These are phyloP conservation scores for Rhegmatorhina hoffmannsi DNA, from an alignment of 2,113 vertebrate genomes.

Conservation along the genomic window DNA sequence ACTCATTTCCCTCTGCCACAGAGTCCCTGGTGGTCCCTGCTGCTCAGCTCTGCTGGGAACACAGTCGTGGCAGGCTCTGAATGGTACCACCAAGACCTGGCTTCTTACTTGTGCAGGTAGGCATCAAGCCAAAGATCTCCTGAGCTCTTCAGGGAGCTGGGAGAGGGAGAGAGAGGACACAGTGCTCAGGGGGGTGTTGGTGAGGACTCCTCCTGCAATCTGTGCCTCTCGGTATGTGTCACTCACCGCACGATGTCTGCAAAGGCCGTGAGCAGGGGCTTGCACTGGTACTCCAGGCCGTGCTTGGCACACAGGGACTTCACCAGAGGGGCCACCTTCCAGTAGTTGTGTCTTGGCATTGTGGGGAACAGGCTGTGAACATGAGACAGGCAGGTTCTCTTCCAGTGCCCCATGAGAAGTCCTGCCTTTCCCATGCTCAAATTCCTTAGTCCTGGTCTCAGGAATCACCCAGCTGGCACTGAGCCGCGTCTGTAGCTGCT, in stretches of 20 bases:
- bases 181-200: background rate
- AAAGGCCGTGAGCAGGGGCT: conserved; percentile 73
- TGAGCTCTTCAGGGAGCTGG: conserved; percentile 77
- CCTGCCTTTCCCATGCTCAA: background rate
- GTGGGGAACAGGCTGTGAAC: conserved; percentile 75
- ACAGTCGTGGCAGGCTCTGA: background rate
- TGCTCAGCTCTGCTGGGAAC: background rate
- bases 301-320: conserved; percentile 79
- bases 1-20: background rate
- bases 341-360: conserved; percentile 80
- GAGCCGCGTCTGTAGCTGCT: background rate
- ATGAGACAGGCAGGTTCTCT: background rate
- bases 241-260: conserved; percentile 80
- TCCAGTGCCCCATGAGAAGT: background rate
- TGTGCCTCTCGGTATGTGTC: background rate
- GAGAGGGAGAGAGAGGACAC: background rate
- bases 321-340: conserved; percentile 81
- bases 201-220: background rate
- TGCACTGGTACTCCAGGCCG: conserved; percentile 71
- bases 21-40: background rate
- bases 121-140: conserved; percentile 83
- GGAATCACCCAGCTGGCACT: background rate
- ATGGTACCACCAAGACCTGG: background rate
- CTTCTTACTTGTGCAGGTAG: conserved; percentile 77
- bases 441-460: background rate